A percentile compares a stretch with the other conserved stretches of the same genome.
These are phyloP conservation scores for Sipha maydis DNA, from an alignment of 2,888 invertebrate species.

Conservation along the genomic window DNA sequence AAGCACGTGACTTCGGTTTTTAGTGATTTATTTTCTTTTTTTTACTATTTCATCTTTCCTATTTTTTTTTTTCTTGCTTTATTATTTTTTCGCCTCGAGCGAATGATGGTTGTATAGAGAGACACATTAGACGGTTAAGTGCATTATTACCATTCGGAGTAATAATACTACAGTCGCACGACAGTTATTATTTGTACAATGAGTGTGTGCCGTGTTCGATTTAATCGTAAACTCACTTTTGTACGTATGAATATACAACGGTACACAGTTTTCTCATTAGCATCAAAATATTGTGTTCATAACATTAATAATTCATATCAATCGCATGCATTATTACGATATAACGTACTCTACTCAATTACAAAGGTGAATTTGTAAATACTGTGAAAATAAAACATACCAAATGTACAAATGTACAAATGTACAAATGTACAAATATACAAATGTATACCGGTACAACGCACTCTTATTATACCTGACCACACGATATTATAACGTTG, in stretches of 20 bases:
- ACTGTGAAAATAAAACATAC: conserved; percentile 2
- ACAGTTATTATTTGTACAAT: conserved; percentile 23
- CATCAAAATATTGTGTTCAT: neutral
- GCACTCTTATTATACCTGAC: no score
- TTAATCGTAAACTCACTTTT: neutral
- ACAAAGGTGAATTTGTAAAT: neutral
- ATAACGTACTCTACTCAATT: neutral
- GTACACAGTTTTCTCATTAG: conserved; percentile 5
- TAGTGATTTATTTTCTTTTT: conserved; percentile 38
- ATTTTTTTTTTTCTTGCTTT: neutral
- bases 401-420: no score
- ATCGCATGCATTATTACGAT: neutral
- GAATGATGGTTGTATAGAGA: neutral
- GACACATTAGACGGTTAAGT: conserved; percentile 22
- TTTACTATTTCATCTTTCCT: neutral
- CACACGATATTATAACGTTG: no score
- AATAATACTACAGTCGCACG: conserved; percentile 23
- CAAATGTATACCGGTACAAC: no score
- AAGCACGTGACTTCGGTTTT: conserved; percentile 55
- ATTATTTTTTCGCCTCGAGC: neutral
- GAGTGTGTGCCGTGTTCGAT: neutral
- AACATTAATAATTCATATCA: conserved; percentile 30
- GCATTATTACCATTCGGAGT: conserved; percentile 28
- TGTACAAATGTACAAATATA: neutral
- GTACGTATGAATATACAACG: neutral